Evolutionary conservation across 2,888 invertebrate genomes (phyloP), one percentile per base, ranked within the genome.

Genomic region (Conops quadrifasciatus): DNA sequence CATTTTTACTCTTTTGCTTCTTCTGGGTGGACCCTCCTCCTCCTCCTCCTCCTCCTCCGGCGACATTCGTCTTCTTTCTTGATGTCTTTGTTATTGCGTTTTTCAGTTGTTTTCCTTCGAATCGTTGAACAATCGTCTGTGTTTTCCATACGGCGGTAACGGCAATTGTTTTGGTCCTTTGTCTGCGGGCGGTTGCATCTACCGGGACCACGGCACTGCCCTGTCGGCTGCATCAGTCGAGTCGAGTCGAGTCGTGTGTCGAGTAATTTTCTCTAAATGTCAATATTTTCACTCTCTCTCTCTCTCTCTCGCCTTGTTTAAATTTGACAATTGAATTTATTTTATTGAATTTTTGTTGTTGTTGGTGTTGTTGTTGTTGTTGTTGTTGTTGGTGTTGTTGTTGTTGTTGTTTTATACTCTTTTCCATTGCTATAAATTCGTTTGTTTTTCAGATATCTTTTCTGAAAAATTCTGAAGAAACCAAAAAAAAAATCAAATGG

Each of bases 121-220:
- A 68, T 60, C 59, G 36, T 36, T 21, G n/a, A 9, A 68, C 68
- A 68, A 68, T 62, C 62, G 68, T 30, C 51, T 19, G 51, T 68
- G 62, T 68, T 68, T 68, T 60, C 68, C 68, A 68, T 68, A 68
- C 68, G 62, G 60, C 36, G 68, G 68, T 68, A 60, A 60, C 26
- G n/a, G 56, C 13, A 19, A 13, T 26, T 56, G 3, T 51, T 19
- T 56, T 56, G 21, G 26, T 56, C 24, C 56, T 53, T 19, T 24
- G 19, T 19, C 53, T 53, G 53, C 26, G 56, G 26, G 21, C 5
- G 56, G 56, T n/a, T n/a, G n/a, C n/a, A n/a, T n/a, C n/a, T n/a
- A n/a, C n/a, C n/a, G n/a, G n/a, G n/a, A n/a, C n/a, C n/a, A n/a
- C n/a, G n/a, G n/a, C n/a, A n/a, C n/a, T n/a, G n/a, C n/a, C n/a